Evolutionary conservation across 2,888 invertebrate species (phyloP), one percentile per base, ranked within the genome.

Genomic region (Lobophora halterata): DNA sequence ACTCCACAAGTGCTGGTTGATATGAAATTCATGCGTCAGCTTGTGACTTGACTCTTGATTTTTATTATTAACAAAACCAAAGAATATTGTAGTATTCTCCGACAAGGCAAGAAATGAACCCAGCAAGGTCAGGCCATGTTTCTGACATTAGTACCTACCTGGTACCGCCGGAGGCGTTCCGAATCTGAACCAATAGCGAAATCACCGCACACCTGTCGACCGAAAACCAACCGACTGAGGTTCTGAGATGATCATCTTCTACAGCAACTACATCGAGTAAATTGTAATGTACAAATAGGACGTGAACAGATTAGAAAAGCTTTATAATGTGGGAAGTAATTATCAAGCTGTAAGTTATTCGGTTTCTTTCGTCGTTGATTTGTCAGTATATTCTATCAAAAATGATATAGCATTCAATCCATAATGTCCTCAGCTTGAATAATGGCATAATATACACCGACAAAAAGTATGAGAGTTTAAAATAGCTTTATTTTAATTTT

Each of bases 101-200:
- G n/a, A n/a, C 8, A 11, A 29, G 33, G 27, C 31, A 33, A 52
- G 43, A 46, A 52, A 42, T 47, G 27, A 33, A 20, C 33, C 26
- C 38, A 44, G 31, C 52, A 46, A 56, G 50, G 54, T 51, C 54
- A 48, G 49, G 35, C 36, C 43, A 33, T 46, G 49, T 48, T 34
- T 42, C 61, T 69, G 71, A 67, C 66, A 71, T 65, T 71, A 70
- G 51, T 53, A 53, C n/a, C n/a, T n/a, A n/a, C n/a, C n/a, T n/a
- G 55, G 36, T 61, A 38, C 53, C 33, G 61, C 68, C 60, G 35
- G 55, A 51, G 63, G 66, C 58, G 53, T 38, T 40, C 31, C 44
- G 47, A 56, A 58, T 40, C 31, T 43, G 47, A 56, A 58, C 58
- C 54, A 48, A 53, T 50, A 53, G 57, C 60, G 53, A 62, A 61